phyloP scores from a whole-genome alignment of 1,140 invertebrate genomes.

The Drosophila prosaltans region DNA sequence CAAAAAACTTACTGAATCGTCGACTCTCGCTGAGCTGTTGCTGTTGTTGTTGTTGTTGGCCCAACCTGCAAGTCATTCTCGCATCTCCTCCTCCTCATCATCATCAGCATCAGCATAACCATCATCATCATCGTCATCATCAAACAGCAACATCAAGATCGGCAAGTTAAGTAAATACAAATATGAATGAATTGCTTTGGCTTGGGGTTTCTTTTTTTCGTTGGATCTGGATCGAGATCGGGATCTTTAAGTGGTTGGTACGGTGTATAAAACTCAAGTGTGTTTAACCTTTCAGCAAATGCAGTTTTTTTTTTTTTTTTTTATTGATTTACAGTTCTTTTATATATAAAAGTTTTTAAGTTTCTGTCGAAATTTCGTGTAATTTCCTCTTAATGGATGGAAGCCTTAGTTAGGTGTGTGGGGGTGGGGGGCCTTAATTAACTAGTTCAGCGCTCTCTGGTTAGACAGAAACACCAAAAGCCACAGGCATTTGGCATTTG shows the following conservation, averaged over 20 bases:
- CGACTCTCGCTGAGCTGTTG: slow-evolving; percentile 49
- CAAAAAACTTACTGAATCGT: slow-evolving; percentile 29
- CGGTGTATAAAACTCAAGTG: slow-evolving; percentile 51
- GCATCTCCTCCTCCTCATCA: slow-evolving; percentile 48
- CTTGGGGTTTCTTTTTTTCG: slow-evolving; percentile 20
- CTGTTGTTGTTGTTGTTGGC: background rate
- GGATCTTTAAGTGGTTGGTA: slow-evolving; percentile 47
- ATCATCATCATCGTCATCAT: slow-evolving; percentile 28
- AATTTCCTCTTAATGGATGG: slow-evolving; percentile 56
- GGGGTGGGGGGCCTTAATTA: slow-evolving; percentile 60
- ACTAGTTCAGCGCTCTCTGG: slow-evolving; percentile 67
- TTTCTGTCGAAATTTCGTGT: slow-evolving; percentile 47
- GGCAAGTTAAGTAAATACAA: slow-evolving; percentile 78
- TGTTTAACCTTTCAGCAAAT: slow-evolving; percentile 63
- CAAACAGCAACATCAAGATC: slow-evolving; percentile 46
- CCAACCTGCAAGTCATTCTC: slow-evolving; percentile 70
- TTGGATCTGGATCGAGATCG: slow-evolving; percentile 69
- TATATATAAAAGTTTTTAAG: background rate
- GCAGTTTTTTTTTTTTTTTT: slow-evolving; percentile 46
- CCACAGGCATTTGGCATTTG: slow-evolving; percentile 69
- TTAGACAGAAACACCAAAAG: slow-evolving; percentile 54
- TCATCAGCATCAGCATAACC: slow-evolving; percentile 51
- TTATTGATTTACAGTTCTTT: background rate
- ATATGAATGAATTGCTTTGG: slow-evolving; percentile 76
- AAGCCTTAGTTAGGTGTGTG: slow-evolving; percentile 49